Base-by-base conservation (phyloP, 1,140 invertebrate species). In the Orchestia grillus region DNA sequence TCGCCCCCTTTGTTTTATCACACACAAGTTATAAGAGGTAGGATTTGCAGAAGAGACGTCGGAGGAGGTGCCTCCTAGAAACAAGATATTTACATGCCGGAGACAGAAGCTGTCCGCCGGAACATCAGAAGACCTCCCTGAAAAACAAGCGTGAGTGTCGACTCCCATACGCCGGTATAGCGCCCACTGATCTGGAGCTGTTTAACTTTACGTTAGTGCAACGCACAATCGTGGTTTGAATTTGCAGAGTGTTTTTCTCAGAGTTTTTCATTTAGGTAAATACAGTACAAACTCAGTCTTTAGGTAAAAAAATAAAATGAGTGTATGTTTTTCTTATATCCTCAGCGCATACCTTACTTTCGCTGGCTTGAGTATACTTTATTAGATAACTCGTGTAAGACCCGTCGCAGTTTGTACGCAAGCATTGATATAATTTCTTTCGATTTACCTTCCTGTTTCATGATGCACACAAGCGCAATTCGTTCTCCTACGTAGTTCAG, bases 71-170 rank as follows among this genome's bases (percentile, higher is more conserved):
- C 88, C 41, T 15, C 88, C 41, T 44, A 42, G 88, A 90, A 90
- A 90, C 88, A 90, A 90, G 88, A 90, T 90, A 90, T 90, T 90
- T 90, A 90, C 88, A 90, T 90, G 88, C 88, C 88, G 88, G 41
- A 41, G 88, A 90, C 88, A 90, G 88, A 41, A 41, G 88, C 88
- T 90, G 88, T 90, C 88, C 11, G 41, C 88, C 42, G 88, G n/a
- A 90, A 90, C 43, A 90, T 90, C 88, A 90, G 8, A 90, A 36
- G 41, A 90, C 88, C 88, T 90, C 88, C 88, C 88, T 41, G 43
- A 44, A 90, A 90, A 90, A 90, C 88, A 90, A 90, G 36, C 88
- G 88, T 42, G 43, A 90, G 4, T 90, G 11, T 44, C 88, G n/a
- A 90, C 88, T 42, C 41, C 43, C 88, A 16, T 90, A 41, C 43